Evolutionary conservation across 2,888 invertebrate species (phyloP).

Genomic region (Hartigia nigra): DNA sequence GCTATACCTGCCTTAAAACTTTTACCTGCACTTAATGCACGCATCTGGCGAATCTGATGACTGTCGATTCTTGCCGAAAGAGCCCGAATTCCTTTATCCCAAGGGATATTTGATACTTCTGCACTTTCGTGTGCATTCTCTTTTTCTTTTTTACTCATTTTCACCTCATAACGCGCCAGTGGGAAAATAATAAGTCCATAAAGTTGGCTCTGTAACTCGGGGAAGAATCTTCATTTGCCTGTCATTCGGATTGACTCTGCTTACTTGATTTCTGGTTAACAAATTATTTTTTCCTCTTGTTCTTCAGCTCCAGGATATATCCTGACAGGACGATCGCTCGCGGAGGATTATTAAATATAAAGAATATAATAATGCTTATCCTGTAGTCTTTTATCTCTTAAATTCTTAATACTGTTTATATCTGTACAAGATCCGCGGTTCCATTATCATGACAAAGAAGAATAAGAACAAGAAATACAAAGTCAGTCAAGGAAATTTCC

Average conservation of each 20-base stretch:
- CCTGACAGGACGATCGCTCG: not conserved
- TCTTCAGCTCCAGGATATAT: not conserved
- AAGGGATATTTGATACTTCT: not conserved
- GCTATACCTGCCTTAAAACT: not conserved
- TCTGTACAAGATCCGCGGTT: slow-evolving; percentile 31
- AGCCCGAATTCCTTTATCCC: not conserved
- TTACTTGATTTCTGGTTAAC: not conserved
- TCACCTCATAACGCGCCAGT: not conserved
- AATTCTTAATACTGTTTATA: slow-evolving; percentile 34
- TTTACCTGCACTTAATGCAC: not conserved
- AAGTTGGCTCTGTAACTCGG: not conserved
- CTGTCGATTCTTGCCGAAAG: not conserved
- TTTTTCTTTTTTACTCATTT: not conserved
- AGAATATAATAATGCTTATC: slow-evolving; percentile 44
- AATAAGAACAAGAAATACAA: not conserved
- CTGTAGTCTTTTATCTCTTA: slow-evolving; percentile 43
- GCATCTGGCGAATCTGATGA: not conserved
- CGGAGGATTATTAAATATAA: slow-evolving; percentile 31
- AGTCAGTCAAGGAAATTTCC: not conserved
- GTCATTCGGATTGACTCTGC: not conserved
- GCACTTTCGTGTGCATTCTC: not conserved
- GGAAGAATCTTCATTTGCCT: not conserved
- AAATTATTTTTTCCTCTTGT: not conserved
- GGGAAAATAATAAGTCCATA: not conserved
- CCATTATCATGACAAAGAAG: not conserved